Evolutionary conservation across 1,140 invertebrate species (phyloP).

Genomic region (Leptinotarsa texana): DNA sequence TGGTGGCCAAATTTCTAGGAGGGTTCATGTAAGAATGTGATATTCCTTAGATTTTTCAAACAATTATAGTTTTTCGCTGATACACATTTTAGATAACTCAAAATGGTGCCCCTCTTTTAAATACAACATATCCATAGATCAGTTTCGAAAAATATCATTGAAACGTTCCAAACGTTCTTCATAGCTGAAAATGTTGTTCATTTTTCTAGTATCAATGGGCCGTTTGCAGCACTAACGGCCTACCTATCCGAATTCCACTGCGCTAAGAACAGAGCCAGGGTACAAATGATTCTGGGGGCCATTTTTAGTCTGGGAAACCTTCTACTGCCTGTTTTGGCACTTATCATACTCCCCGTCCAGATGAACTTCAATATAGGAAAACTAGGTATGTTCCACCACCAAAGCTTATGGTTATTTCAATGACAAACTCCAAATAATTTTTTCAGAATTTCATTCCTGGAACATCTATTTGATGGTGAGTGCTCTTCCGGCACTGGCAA

Average conservation of each 20-base stretch:
- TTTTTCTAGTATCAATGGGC: slow-evolving; percentile 69
- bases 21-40: slow-evolving; percentile 51
- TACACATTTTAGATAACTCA: too few species aligned
- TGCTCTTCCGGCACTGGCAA: slow-evolving; percentile 69
- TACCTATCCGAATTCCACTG: slow-evolving; percentile 72
- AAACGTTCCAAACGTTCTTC: not conserved
- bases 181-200: not conserved
- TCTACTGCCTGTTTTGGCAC: slow-evolving; percentile 40
- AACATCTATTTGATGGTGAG: slow-evolving; percentile 72
- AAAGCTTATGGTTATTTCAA: too few species aligned
- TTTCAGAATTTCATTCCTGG: slow-evolving; percentile 67
- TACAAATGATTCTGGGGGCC: slow-evolving; percentile 65
- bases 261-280: slow-evolving; percentile 63
- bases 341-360: slow-evolving; percentile 38
- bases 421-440: not conserved
- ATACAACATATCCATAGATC: not conserved
- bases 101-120: not conserved
- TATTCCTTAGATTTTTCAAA: too few species aligned
- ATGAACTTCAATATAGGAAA: slow-evolving; percentile 30
- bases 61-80: too few species aligned
- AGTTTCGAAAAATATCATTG: too few species aligned
- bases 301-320: slow-evolving; percentile 59
- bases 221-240: slow-evolving; percentile 71
- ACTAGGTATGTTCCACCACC: not conserved
- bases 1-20: slow-evolving; percentile 73